These are phyloP conservation scores for Papilio polytes DNA, from an alignment of 1,140 invertebrate genomes.

Conservation along the genomic window DNA sequence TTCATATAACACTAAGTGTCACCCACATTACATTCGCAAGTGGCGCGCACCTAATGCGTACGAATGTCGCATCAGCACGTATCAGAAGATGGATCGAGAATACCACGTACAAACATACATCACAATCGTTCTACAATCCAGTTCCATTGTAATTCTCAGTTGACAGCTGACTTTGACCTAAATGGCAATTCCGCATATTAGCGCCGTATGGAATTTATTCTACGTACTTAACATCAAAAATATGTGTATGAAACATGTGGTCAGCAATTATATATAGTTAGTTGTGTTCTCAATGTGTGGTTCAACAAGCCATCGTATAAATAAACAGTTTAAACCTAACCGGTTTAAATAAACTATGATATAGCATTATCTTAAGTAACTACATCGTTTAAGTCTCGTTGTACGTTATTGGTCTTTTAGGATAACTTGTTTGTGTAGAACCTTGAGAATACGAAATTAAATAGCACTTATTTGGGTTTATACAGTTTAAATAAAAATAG, in stretches of 20 bases:
- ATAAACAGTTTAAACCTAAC: neutral
- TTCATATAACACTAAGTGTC: neutral
- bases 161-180: constrained; percentile 35
- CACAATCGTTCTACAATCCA: constrained; percentile 32
- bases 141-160: constrained; percentile 23
- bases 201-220: neutral
- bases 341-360: constrained; percentile 1
- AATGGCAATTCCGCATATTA: constrained; percentile 25
- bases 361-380: neutral
- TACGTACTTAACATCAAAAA: neutral
- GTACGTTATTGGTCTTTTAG: neutral
- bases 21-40: constrained; percentile 16
- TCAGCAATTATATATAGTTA: neutral
- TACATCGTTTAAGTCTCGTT: neutral
- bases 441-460: neutral
- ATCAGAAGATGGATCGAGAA: constrained; percentile 33
- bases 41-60: constrained; percentile 33
- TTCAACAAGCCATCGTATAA: neutral
- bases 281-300: neutral
- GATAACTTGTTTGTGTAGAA: neutral
- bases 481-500: neutral
- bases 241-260: neutral
- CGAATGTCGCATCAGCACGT: constrained; percentile 35
- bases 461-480: neutral
- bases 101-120: constrained; percentile 33